These are phyloP conservation scores for Eufriesea mexicana DNA, from an alignment of 1,140 invertebrate genomes.

Conservation along the genomic window DNA sequence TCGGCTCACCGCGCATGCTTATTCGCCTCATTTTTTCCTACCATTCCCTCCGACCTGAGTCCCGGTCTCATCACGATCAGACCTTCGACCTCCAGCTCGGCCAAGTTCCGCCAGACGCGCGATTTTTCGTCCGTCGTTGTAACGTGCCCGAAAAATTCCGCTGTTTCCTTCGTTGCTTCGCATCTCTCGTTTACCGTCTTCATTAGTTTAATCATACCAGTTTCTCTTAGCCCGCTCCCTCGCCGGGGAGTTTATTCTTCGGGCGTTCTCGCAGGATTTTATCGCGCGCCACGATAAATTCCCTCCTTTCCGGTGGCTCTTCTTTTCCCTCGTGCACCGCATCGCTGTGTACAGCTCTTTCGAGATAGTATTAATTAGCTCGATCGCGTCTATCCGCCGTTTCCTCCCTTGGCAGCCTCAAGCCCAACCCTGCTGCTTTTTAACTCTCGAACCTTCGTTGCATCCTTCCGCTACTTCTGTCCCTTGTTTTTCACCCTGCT, in stretches of 20 bases:
- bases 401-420: neutral
- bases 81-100: neutral
- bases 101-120: neutral
- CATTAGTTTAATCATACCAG: conserved; percentile 65
- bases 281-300: conserved; percentile 59
- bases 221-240: conserved; percentile 7
- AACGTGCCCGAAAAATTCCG: conserved; percentile 11
- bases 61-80: neutral
- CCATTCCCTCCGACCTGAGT: neutral
- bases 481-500: conserved; percentile 7
- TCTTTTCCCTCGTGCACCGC: conserved; percentile 23
- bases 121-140: too few relatives aligned
- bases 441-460: conserved; percentile 13
- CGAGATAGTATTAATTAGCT: conserved; percentile 63
- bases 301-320: neutral
- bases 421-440: conserved; percentile 4
- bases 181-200: conserved; percentile 53
- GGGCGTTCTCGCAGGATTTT: conserved; percentile 39
- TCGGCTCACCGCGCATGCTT: neutral
- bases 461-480: conserved; percentile 7
- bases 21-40: conserved; percentile 5
- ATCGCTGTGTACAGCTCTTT: conserved; percentile 13
- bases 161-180: conserved; percentile 43
- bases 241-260: conserved; percentile 47
- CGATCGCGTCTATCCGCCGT: conserved; percentile 36